Evolutionary conservation across 2,113 vertebrate species (phyloP), one percentile per base, ranked within the genome.

Genomic region (Sapajus apella): DNA sequence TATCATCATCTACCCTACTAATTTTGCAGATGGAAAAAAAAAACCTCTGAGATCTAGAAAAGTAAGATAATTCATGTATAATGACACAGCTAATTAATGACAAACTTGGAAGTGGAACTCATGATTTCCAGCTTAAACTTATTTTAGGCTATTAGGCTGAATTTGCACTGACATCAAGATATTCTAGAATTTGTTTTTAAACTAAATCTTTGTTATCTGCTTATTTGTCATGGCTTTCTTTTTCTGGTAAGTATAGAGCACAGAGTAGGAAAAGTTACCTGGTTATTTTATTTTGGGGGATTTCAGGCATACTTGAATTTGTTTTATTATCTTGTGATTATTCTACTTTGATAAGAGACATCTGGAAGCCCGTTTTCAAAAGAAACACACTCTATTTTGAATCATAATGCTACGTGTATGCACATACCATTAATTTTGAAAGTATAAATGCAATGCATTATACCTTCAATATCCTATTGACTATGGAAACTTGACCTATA

Each of bases 161-260:
- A 91, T 93, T 90, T 85, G 43, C 56, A 86, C 14, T 85, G 45
- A 58, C 17, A 17, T 66, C 73, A 85, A 61, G 30, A 81, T 91
- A 81, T 58, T 94, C 20, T 91, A 45, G 47, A 89, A 80, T 55
- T 91, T 90, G 7, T 79, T 81, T 92, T 91, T 82, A 73, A 95
- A 83, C 30, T 61, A 93, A 81, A 73, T 92, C 4, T 92, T 70
- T 92, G 32, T 6, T 87, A 68, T n/a, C 5, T 95, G 30, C 10
- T 83, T 88, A 79, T 30, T 70, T 97, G 14, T 32, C 6, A 68
- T 80, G 9, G 5, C 5, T 82, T 92, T 88, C 40, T 81, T 52
- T 87, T 3, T 43, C 43, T 94, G 6, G 25, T 66, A 86, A 96
- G 17, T 76, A 40, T 66, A 83, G 8, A 88, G n/a, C 1, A 91